phyloP scores from a whole-genome alignment of 2,113 vertebrate species.

The Hiodon alosoides region DNA sequence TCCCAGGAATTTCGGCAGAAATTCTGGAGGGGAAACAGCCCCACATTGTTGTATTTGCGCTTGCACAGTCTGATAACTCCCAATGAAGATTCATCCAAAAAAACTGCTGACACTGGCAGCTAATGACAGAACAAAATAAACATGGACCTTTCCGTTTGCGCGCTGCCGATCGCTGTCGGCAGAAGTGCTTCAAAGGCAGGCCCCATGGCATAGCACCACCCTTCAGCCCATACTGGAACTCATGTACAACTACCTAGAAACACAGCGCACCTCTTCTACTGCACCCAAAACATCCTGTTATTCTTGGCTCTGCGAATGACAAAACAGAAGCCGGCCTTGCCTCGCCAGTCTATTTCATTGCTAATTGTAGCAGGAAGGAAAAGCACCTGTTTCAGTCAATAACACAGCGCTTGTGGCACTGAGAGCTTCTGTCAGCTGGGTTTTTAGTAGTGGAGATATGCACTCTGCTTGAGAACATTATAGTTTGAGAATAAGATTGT shows the following conservation, averaged over 20 bases:
- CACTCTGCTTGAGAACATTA: background rate
- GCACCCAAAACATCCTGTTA: constrained; percentile 6
- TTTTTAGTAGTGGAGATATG: background rate
- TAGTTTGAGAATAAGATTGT: background rate
- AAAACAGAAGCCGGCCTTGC: background rate
- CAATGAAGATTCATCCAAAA: constrained; percentile 34
- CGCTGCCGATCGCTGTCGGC: constrained; percentile 16
- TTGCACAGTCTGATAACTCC: constrained; percentile 43
- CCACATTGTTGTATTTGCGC: constrained; percentile 17
- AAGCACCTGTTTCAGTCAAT: constrained; percentile 24
- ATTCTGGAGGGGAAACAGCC: background rate
- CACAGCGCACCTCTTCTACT: background rate
- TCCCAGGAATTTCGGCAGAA: background rate
- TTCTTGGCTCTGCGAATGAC: background rate
- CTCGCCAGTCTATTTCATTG: constrained; percentile 7
- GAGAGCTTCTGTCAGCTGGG: background rate
- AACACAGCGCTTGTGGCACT: constrained; percentile 5
- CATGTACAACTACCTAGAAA: background rate
- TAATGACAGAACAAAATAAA: constrained; percentile 25
- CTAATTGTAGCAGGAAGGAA: constrained; percentile 17
- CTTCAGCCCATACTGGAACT: background rate
- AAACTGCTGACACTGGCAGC: constrained; percentile 26
- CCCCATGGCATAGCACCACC: background rate
- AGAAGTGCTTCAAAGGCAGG: constrained; percentile 17
- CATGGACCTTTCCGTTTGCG: constrained; percentile 19